Base-by-base conservation (phyloP, 2,888 invertebrate genomes). In the Osmoderma eremita region DNA sequence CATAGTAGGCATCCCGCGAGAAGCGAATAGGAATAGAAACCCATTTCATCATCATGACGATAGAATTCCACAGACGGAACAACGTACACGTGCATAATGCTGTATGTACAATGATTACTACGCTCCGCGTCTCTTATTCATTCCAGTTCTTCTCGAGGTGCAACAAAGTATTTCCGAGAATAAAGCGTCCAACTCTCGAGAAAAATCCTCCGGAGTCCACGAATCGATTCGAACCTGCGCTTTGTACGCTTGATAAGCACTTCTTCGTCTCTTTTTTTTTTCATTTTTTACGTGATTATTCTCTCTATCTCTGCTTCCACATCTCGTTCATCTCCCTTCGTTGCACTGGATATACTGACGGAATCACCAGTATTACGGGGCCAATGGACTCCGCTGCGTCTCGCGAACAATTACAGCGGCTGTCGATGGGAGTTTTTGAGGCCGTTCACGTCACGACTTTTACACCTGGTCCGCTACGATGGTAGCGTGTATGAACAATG, bases 141-240 rank as follows among this genome's bases (percentile, higher is more conserved):
- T 61, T 18, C 45, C 24, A 42, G 45, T 45, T 45, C 45, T 30
- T 30, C 8, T 1, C 30, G 13, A 12, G 45, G 58, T 42, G 22
- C 45, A 45, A 45, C 45, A 61, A 61, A 61, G 30, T 61, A 61
- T 61, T 61, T 61, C 58, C 48, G 58, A 61, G 58, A 61, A 61
- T 45, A 61, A 61, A 61, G 58, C 45, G 10, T 45, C 30, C 45
- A 12, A 17, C 45, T 61, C 45, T 61, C 58, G 45, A 61, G 58
- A 61, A 61, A 61, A 61, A 45, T 30, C 24, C 36, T 36, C 58
- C 45, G 42, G 24, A 41, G 45, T 61, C 45, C 58, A 61, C 45
- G 58, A 61, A 61, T 45, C 45, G 30, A 61, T 61, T 42, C 45
- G 15, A 61, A 24, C n/a, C 10, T 30, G 36, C 17, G 45, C 58